A percentile compares a stretch with the other conserved stretches of the same genome.
Evolutionary conservation across 2,888 invertebrate genomes (phyloP).

Genomic region (Pseudococcus viburni): DNA sequence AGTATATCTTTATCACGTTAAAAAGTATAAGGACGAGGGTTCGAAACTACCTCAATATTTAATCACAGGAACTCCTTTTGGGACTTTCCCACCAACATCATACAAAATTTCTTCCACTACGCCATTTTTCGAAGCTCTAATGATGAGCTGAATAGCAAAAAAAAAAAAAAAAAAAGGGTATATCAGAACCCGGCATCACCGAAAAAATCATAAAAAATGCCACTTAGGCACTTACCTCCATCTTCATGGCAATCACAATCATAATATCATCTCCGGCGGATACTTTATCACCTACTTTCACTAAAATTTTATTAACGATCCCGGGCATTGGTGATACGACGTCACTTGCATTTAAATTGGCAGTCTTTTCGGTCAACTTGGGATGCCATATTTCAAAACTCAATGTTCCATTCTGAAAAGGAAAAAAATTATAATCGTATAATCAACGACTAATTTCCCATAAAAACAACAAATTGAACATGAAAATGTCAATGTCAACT

Average conservation of each 20-base stretch:
- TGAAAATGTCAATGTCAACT: neutral
- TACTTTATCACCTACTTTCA: conserved; percentile 85
- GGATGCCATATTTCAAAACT: conserved; percentile 58
- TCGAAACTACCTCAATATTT: conserved; percentile 69
- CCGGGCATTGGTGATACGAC: conserved; percentile 96
- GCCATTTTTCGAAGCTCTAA: conserved; percentile 87
- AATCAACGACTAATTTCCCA: too few relatives aligned
- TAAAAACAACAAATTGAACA: too few relatives aligned
- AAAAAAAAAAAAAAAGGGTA: conserved; percentile 68
- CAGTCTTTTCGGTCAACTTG: neutral
- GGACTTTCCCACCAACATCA: conserved; percentile 85
- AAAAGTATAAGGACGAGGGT: too few relatives aligned
- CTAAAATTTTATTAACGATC: conserved; percentile 90
- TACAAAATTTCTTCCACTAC: conserved; percentile 81
- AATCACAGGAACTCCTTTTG: conserved; percentile 77
- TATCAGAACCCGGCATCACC: neutral
- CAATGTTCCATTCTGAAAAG: conserved; percentile 61
- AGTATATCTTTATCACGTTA: too few relatives aligned
- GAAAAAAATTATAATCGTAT: neutral
- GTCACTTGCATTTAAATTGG: neutral
- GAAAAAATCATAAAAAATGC: too few relatives aligned
- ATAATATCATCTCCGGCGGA: conserved; percentile 90
- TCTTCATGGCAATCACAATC: conserved; percentile 99
- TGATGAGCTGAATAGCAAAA: conserved; percentile 78
- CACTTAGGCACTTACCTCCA: conserved; percentile 80